Evolutionary conservation across 23 tunicate species (phyloP).

Genomic region (Styela clava): DNA sequence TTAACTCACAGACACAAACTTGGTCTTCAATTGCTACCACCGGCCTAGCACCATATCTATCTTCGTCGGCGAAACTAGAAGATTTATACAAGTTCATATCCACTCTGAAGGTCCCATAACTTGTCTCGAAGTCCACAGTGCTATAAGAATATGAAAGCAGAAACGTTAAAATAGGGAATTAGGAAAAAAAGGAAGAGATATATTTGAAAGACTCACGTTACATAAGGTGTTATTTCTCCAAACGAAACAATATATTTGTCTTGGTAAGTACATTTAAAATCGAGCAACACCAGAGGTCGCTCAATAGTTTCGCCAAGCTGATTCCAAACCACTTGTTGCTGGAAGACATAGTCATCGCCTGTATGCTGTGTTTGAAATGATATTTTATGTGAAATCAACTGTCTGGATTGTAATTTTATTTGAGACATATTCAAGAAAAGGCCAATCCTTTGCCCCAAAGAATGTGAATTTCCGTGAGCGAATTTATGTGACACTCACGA

Average conservation of each 20-base stretch:
- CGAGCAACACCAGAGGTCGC: slow-evolving; percentile 55
- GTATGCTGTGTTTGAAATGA: slow-evolving; percentile 3
- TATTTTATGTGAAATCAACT: background rate
- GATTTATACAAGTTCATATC: slow-evolving; percentile 53
- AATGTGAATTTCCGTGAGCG: too few relatives aligned
- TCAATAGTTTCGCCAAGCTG: slow-evolving; percentile 26
- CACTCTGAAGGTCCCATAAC: slow-evolving; percentile 64
- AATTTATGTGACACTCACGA: too few relatives aligned
- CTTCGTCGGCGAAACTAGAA: slow-evolving; percentile 21
- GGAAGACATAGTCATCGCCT: slow-evolving; percentile 33
- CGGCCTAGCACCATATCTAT: slow-evolving; percentile 32
- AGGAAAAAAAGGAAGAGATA: too few relatives aligned
- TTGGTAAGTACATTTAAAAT: slow-evolving; percentile 66
- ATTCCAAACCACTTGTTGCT: slow-evolving; percentile 77
- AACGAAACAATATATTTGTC: slow-evolving; percentile 40
- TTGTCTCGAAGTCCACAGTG: slow-evolving; percentile 63
- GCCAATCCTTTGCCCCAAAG: too few relatives aligned
- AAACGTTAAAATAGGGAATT: background rate
- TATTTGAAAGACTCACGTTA: slow-evolving; percentile 72
- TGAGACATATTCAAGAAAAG: too few relatives aligned
- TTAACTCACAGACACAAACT: slow-evolving; percentile 73
- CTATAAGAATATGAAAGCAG: slow-evolving; percentile 34
- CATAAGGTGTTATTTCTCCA: slow-evolving; percentile 57
- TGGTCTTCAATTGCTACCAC: slow-evolving; percentile 56
- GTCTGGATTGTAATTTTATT: background rate